Evolutionary conservation across 2,797 vertebrate species (phyloP).

Genomic region (Gymnoscopelus braueri): DNA sequence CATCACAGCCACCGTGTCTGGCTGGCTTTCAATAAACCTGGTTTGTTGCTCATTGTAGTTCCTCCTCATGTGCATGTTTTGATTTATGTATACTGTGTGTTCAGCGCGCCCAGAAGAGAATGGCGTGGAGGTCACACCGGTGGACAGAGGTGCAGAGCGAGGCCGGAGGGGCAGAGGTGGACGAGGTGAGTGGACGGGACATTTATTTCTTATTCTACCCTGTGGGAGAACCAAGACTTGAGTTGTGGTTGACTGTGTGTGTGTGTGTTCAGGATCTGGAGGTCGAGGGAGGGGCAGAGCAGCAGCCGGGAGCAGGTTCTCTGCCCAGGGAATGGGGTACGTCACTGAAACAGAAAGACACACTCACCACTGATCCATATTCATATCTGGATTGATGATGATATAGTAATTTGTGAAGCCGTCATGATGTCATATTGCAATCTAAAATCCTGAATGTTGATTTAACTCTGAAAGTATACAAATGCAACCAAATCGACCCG

Average conservation of each 20-base stretch:
- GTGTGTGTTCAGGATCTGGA: constrained; percentile 82
- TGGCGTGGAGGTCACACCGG: constrained; percentile 87
- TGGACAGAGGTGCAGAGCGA: constrained; percentile 83
- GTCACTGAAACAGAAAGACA: constrained; percentile 31
- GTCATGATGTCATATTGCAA: too few relatives aligned
- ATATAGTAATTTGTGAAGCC: too few relatives aligned
- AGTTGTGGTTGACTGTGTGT: constrained; percentile 4
- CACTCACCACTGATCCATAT: background rate
- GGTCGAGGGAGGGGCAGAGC: constrained; percentile 90
- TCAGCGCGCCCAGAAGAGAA: constrained; percentile 91
- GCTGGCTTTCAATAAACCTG: background rate
- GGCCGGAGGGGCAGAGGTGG: constrained; percentile 71
- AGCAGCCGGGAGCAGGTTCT: constrained; percentile 87
- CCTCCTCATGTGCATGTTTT: background rate
- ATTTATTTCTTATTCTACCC: background rate
- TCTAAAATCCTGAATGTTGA: too few relatives aligned
- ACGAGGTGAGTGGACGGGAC: constrained; percentile 78
- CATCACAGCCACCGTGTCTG: background rate
- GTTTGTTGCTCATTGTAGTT: background rate
- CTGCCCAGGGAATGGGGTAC: constrained; percentile 96
- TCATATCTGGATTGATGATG: too few relatives aligned
- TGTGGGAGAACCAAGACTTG: background rate
- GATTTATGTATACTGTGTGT: background rate
- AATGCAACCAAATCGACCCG: too few relatives aligned
- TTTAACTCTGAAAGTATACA: too few relatives aligned